A percentile compares a stretch with the other conserved stretches of the same genome.
Evolutionary conservation across 2,888 invertebrate genomes (phyloP).

Genomic region (Ptychoptera albimana): DNA sequence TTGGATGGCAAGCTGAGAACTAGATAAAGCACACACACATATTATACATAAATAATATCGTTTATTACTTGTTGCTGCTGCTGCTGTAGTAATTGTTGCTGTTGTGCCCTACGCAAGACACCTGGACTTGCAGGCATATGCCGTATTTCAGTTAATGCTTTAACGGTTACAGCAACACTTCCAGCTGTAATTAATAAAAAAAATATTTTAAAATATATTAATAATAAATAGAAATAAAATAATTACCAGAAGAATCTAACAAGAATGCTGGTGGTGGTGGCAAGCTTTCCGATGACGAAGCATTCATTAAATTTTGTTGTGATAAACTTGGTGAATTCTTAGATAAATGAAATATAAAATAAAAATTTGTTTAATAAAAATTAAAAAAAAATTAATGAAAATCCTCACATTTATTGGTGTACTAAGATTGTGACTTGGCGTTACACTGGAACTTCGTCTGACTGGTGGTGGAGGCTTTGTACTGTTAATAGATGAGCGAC

Average conservation of each 20-base stretch:
- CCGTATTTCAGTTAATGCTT: slow-evolving; percentile 67
- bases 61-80: slow-evolving; percentile 11
- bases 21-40: no score
- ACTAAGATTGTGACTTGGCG: slow-evolving; percentile 24
- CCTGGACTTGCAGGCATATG: slow-evolving; percentile 79
- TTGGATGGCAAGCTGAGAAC: no score
- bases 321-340: slow-evolving; percentile 15
- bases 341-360: neutral
- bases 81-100: slow-evolving; percentile 12
- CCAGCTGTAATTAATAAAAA: slow-evolving; percentile 23
- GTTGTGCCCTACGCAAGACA: slow-evolving; percentile 40
- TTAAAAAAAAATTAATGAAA: neutral
- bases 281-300: slow-evolving; percentile 24
- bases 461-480: slow-evolving; percentile 69
- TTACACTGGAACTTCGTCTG: slow-evolving; percentile 54
- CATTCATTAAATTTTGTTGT: slow-evolving; percentile 19
- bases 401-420: neutral
- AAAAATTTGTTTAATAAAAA: slow-evolving; percentile 2
- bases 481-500: slow-evolving; percentile 30
- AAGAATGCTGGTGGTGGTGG: slow-evolving; percentile 31
- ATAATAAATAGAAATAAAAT: no score
- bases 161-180: slow-evolving; percentile 74
- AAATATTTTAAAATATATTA: no score
- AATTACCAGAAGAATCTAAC: slow-evolving; percentile 17
- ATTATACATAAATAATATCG: no score